A percentile compares a stretch with the other conserved stretches of the same genome.
Evolutionary conservation across 2,888 invertebrate species (phyloP).

Genomic region (Oegoconia quadripuncta): DNA sequence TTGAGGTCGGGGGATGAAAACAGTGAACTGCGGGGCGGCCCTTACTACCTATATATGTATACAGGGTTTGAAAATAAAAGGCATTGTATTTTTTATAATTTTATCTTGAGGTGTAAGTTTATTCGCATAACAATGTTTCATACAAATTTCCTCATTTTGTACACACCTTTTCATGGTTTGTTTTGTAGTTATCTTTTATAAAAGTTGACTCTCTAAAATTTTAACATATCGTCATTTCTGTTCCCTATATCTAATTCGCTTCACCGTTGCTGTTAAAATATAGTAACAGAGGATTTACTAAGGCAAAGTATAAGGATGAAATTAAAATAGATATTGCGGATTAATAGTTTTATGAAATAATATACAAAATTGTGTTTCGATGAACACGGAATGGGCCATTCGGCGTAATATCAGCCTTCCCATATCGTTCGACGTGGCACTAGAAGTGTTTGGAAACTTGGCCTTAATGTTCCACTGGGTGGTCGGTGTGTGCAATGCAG

Average conservation of each 20-base stretch:
- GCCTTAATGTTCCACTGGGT: conserved; percentile 29
- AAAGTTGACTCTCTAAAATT: conserved; percentile 78
- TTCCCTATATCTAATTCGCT: conserved; percentile 77
- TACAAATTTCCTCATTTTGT: conserved; percentile 79
- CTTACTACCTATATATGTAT: no score
- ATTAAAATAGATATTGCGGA: conserved; percentile 59
- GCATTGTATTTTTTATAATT: conserved; percentile 61
- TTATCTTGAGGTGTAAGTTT: conserved; percentile 79
- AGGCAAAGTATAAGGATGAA: conserved; percentile 69
- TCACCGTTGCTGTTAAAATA: conserved; percentile 69
- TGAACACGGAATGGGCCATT: conserved; percentile 69
- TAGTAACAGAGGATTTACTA: conserved; percentile 64
- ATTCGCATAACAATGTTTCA: conserved; percentile 80
- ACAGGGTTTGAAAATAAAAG: conserved; percentile 56
- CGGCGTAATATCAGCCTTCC: conserved; percentile 58
- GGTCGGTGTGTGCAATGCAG: conserved; percentile 18
- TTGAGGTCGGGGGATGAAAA: no score
- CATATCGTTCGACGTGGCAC: conserved; percentile 53
- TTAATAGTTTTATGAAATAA: conserved; percentile 56
- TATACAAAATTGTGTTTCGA: conserved; percentile 63
- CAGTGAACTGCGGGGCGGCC: no score
- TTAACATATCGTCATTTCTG: conserved; percentile 77
- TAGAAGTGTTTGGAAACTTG: conserved; percentile 31
- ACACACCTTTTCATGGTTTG: conserved; percentile 75
- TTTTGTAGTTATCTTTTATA: conserved; percentile 76